These are phyloP conservation scores for Sipha flava DNA, from an alignment of 1,140 invertebrate genomes.

Conservation along the genomic window DNA sequence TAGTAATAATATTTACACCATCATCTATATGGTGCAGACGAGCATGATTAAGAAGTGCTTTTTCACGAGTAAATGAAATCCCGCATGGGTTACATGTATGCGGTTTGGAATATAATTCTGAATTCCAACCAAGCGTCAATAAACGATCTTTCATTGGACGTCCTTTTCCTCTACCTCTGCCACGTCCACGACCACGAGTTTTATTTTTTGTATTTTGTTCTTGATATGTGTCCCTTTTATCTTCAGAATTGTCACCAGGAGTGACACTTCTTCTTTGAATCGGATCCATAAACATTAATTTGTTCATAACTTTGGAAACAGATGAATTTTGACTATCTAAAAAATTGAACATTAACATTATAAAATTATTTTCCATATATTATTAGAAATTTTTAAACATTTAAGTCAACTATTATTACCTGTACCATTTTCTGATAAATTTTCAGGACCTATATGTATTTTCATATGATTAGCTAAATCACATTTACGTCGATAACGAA, in stretches of 20 bases:
- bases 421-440: background rate
- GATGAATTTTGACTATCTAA: constrained; percentile 10
- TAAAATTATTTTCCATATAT: no score
- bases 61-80: constrained; percentile 67
- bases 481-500: constrained; percentile 62
- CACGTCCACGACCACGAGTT: background rate
- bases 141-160: constrained; percentile 17
- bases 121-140: constrained; percentile 5
- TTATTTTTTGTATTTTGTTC: background rate
- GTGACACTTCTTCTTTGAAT: background rate
- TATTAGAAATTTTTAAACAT: no score
- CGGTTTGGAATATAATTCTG: constrained; percentile 47
- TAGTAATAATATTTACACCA: constrained; percentile 45
- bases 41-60: constrained; percentile 63
- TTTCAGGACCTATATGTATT: constrained; percentile 52
- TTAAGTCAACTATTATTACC: background rate
- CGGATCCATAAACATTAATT: constrained; percentile 20
- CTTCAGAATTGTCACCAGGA: background rate
- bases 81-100: constrained; percentile 73
- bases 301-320: constrained; percentile 23
- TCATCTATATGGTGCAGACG: constrained; percentile 46
- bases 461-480: constrained; percentile 74
- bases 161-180: background rate
- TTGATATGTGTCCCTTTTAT: background rate
- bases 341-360: background rate